Base-by-base conservation (phyloP, 2,797 vertebrate species). In the Chelon auratus region DNA sequence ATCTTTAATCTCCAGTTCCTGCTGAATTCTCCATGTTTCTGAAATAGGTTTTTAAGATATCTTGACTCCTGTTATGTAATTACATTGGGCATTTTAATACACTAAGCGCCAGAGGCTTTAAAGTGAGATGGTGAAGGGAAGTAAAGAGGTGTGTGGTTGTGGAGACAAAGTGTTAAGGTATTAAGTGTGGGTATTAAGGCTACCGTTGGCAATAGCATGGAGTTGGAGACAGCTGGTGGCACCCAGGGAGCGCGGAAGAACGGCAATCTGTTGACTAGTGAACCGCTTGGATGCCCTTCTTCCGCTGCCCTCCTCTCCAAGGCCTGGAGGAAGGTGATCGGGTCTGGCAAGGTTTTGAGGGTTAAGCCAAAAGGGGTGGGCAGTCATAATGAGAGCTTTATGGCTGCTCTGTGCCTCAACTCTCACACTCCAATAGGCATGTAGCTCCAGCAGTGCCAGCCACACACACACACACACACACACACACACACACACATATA, bases 341-440 rank as follows among this genome's bases (percentile, higher is more conserved):
- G 48, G 48, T 33, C 40, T 20, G 45, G 40, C 1, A 2, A 59
- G 43, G 68, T 63, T 63, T 12, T 24, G 64, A 72, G 73, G 79
- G 53, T 58, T 61, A 59, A 75, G 71, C 77, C 64, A 54, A 59
- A 55, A 53, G 63, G 51, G 67, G 51, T 56, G 72, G 68, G 56
- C 73, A n/a, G 62, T 39, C 58, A 26, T 87, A 75, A 78, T 68
- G 62, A 85, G 82, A 60, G 81, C 65, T 89, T 90, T 90, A 90
- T 78, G 53, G 79, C 70, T 66, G 66, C 72, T 72, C 47, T 68
- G 73, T 76, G 87, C 86, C 84, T 78, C 71, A 89, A 75, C 80
- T 67, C 64, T 78, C 75, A 80, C 77, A 83, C 78, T 80, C 70
- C 78, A 75, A 48, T 14, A 18, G 75, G 62, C 57, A 15, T 40